phyloP scores from a whole-genome alignment of 2,113 vertebrate genomes.

The Otocyon megalotis region DNA sequence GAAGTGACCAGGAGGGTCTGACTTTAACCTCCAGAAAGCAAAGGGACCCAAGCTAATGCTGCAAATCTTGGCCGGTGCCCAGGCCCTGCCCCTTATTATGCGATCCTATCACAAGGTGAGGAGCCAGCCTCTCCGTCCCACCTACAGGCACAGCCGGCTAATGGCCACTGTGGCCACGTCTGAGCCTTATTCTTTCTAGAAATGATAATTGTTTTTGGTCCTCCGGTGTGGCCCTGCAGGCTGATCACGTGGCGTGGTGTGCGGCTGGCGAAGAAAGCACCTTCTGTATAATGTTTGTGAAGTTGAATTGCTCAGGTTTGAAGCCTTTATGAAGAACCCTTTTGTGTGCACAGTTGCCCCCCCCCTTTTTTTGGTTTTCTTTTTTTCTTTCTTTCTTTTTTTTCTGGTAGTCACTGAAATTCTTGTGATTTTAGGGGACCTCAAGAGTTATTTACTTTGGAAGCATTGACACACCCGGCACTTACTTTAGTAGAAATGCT shows the following conservation, averaged over 20 bases:
- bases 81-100: not conserved
- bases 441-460: constrained; percentile 37
- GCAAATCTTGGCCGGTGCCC: not conserved
- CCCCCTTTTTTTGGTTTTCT: not conserved
- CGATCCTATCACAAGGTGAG: not conserved
- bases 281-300: not conserved
- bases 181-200: constrained; percentile 1
- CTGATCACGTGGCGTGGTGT: not conserved
- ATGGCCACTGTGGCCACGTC: accelerated
- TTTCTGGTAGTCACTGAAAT: not conserved
- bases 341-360: not conserved
- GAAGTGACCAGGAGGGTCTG: constrained; percentile 81
- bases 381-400: not conserved
- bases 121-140: not conserved
- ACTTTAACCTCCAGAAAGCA: constrained; percentile 56
- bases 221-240: not conserved
- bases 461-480: not conserved
- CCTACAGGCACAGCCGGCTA: not conserved
- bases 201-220: not conserved
- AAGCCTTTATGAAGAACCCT: constrained; percentile 25
- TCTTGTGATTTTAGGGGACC: constrained; percentile 54
- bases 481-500: constrained; percentile 39
- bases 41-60: not conserved
- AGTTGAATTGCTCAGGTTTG: not conserved
- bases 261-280: not conserved